Conservation (phyloP, 2,797 vertebrate genomes). For the Rachycentron canadum region DNA sequence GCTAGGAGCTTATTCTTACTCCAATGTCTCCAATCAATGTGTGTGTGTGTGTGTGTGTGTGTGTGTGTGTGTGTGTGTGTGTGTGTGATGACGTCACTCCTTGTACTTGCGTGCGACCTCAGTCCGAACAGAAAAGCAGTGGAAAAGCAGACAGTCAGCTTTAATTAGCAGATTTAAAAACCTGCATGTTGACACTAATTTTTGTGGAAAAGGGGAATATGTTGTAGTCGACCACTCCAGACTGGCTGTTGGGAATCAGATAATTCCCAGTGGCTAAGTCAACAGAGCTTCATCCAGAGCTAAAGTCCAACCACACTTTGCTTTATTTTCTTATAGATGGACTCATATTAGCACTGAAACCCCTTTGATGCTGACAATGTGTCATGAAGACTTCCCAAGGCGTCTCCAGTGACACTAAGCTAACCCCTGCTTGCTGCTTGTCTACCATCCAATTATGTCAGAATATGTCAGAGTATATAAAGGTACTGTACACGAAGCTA, state of each 20-base stretch:
- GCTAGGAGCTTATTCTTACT: no score
- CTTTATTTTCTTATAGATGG: slow-evolving; percentile 33
- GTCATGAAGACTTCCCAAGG: slow-evolving; percentile 30
- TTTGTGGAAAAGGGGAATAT: no score
- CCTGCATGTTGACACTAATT: no score
- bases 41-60: no score
- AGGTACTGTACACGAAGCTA: slow-evolving; percentile 8
- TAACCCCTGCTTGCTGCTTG: slow-evolving; percentile 33
- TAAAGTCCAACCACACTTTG: slow-evolving; percentile 18
- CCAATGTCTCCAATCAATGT: no score
- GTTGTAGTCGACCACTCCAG: slow-evolving; percentile 20
- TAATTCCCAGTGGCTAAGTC: slow-evolving; percentile 40
- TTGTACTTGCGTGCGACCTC: no score
- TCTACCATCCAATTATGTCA: slow-evolving; percentile 24
- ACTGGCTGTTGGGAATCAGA: slow-evolving; percentile 35
- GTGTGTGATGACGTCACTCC: no score
- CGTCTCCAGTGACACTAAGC: slow-evolving; percentile 23
- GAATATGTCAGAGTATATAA: slow-evolving; percentile 16
- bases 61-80: no score
- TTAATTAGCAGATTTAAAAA: no score
- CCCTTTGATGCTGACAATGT: slow-evolving; percentile 36
- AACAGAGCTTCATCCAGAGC: slow-evolving; percentile 9
- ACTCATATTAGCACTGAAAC: slow-evolving; percentile 26
- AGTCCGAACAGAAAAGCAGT: no score
- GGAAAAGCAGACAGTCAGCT: no score